Evolutionary conservation across 2,888 invertebrate species (phyloP), one percentile per base, ranked within the genome.

Genomic region (Cataglyphis altisquamis): DNA sequence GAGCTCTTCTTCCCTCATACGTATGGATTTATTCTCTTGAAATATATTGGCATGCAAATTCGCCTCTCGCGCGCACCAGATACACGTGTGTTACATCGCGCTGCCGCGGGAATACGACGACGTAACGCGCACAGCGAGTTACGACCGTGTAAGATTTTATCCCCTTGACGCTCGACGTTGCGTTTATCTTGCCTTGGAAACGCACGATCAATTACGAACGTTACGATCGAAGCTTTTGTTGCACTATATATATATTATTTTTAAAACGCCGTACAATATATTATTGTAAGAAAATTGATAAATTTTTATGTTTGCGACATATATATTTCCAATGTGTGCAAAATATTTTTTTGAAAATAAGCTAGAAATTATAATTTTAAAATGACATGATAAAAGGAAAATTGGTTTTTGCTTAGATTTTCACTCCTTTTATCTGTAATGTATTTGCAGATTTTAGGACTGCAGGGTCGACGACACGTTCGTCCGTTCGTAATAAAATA

Each of bases 41-140:
- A 52, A 62, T 82, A 72, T 78, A 87, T 85, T 87, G 86, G 72
- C 83, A 85, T 83, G 85, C 85, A 85, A 85, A 83, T 83, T 78
- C 52, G 36, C 48, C 32, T 48, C 84, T 60, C 62, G 55, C 62
- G 67, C 68, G 39, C 21, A 55, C 45, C 63, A 36, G 52, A 81
- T 63, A 74, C 74, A 73, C 52, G 74, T 55, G 55, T 70, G 73
- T 63, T 64, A 81, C 73, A 81, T 48, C 62, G 67, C 62, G 52
- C 15, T 18, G 45, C 60, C 36, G 36, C 45, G 36, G 45, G 45
- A 70, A 80, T 80, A 80, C 45, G 78, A 81, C 81, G 48, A 25
- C 41, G 74, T 64, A 72, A 73, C 55, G 74, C 21, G 63, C 52
- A 55, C 32, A 41, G 55, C 63, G 62, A 73, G 74, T 64, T 73